phyloP scores from a whole-genome alignment of 2,113 vertebrate genomes.

The Zingel zingel region DNA sequence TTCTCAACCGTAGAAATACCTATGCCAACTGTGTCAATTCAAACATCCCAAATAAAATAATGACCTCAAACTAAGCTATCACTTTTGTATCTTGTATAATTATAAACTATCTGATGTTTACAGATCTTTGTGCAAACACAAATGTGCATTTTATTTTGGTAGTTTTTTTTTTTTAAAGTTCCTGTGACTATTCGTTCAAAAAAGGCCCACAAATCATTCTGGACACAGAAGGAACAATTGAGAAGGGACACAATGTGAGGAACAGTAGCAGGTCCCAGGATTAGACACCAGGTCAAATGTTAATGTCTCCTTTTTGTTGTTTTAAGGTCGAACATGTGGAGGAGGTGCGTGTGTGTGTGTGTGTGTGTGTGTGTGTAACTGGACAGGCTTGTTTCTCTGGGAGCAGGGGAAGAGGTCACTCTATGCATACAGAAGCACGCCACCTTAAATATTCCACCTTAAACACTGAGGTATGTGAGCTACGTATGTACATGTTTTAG shows the following conservation, averaged over 20 bases:
- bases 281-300: slow-evolving; percentile 70
- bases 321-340: slow-evolving; percentile 55
- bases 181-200: not conserved
- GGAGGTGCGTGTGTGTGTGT: slow-evolving; percentile 41
- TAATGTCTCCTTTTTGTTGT: slow-evolving; percentile 62
- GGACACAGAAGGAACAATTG: slow-evolving; percentile 33
- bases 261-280: slow-evolving; percentile 65
- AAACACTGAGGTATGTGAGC: slow-evolving; percentile 30
- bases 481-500: slow-evolving; percentile 2
- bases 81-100: not conserved
- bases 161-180: not conserved
- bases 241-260: slow-evolving; percentile 54
- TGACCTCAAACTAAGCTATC: not conserved
- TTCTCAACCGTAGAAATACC: no score
- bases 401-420: slow-evolving; percentile 1
- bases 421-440: not conserved
- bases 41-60: not conserved
- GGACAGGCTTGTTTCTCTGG: slow-evolving; percentile 26
- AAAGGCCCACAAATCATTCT: not conserved
- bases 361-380: slow-evolving; percentile 32
- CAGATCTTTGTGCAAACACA: not conserved
- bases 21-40: no score
- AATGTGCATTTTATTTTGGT: no score
- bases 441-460: slow-evolving; percentile 39
- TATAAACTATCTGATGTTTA: no score